phyloP scores from a whole-genome alignment of 2,797 vertebrate species.

The Liparis tanakae region DNA sequence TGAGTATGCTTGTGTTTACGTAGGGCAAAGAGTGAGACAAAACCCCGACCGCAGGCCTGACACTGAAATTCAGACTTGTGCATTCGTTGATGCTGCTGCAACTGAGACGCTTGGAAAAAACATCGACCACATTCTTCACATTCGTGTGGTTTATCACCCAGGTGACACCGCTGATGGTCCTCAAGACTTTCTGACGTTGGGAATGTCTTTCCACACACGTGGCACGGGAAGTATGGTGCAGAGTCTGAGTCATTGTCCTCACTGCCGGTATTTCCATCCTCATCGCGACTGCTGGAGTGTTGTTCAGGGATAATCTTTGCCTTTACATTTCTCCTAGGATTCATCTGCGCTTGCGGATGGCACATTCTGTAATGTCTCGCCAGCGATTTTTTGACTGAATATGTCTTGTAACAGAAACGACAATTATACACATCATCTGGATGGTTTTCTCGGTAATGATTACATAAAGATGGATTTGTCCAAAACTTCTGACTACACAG shows the following conservation, averaged over 20 bases:
- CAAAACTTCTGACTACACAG: constrained; percentile 75
- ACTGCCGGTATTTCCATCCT: constrained; percentile 53
- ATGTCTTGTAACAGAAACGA: constrained; percentile 76
- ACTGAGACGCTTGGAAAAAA: constrained; percentile 82
- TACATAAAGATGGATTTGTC: constrained; percentile 66
- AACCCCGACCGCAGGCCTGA: constrained; percentile 83
- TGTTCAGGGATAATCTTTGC: constrained; percentile 46
- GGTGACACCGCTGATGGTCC: constrained; percentile 86
- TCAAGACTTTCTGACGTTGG: constrained; percentile 84
- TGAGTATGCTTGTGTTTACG: constrained; percentile 84
- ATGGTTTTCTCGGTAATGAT: constrained; percentile 75
- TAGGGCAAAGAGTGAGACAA: constrained; percentile 83
- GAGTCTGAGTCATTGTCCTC: constrained; percentile 81
- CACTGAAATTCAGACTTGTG: constrained; percentile 87
- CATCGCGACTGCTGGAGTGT: constrained; percentile 55
- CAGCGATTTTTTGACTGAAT: constrained; percentile 74
- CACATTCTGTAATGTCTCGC: constrained; percentile 74
- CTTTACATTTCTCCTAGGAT: constrained; percentile 14
- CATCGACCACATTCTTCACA: constrained; percentile 86
- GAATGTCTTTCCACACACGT: constrained; percentile 88
- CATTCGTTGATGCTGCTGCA: constrained; percentile 85
- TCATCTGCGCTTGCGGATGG: constrained; percentile 60
- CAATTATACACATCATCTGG: constrained; percentile 66
- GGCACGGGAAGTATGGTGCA: constrained; percentile 86
- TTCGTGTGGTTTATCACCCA: constrained; percentile 86